phyloP scores from a whole-genome alignment of 2,113 vertebrate species.

The Hassar affinis region DNA sequence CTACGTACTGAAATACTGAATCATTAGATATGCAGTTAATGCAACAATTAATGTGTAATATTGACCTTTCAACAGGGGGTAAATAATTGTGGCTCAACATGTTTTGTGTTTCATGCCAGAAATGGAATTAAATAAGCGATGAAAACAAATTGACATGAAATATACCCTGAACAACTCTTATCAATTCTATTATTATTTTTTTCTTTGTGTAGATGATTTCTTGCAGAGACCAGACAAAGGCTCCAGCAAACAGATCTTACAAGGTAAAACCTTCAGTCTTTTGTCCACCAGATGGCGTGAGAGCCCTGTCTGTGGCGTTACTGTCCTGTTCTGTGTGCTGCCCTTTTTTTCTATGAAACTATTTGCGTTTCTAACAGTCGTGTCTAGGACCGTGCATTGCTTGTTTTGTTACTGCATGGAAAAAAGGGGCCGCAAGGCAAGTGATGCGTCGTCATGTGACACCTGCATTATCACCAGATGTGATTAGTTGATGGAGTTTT shows the following conservation, averaged over 20 bases:
- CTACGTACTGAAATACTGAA: background rate
- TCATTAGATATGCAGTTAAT: background rate
- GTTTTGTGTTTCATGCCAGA: background rate
- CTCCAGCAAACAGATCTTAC: conserved; percentile 92
- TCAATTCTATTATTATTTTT: too few relatives aligned
- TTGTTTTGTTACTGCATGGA: background rate
- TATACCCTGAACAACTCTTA: background rate
- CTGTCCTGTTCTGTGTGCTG: background rate
- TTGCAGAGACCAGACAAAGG: conserved; percentile 73
- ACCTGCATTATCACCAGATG: conserved; percentile 1
- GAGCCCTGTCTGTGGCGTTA: background rate
- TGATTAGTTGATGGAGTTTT: conserved; percentile 42
- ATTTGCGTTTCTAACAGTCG: conserved; percentile 31
- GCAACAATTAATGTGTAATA: background rate
- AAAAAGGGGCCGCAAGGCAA: background rate
- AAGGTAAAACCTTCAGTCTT: conserved; percentile 75
- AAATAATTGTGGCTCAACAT: background rate
- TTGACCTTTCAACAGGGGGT: background rate
- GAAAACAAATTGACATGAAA: background rate
- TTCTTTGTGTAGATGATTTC: conserved; percentile 74
- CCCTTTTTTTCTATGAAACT: background rate
- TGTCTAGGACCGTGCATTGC: background rate
- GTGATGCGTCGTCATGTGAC: background rate
- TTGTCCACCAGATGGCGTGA: conserved; percentile 48
- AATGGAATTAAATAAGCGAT: background rate